Evolutionary conservation across 2,797 vertebrate species (phyloP).

Genomic region (Anguilla anguilla): DNA sequence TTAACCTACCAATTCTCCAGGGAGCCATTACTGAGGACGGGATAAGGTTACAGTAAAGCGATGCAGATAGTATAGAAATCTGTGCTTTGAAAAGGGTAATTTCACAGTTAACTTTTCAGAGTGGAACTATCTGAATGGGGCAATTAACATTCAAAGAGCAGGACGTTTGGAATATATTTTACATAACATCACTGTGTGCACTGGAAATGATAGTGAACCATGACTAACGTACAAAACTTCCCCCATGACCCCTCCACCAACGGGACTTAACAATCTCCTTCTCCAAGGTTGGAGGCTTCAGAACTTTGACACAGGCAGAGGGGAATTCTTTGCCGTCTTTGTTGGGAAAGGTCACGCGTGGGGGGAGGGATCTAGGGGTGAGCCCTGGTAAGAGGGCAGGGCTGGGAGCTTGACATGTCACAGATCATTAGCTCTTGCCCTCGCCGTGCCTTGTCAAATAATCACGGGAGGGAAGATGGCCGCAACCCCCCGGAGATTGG

Average conservation of each 20-base stretch:
- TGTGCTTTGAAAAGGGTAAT: constrained; percentile 29
- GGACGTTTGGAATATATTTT: constrained; percentile 18
- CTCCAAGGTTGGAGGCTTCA: neutral
- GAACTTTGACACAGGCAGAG: constrained; percentile 12
- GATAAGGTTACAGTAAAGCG: constrained; percentile 41
- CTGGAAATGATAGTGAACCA: constrained; percentile 3
- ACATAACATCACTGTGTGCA: constrained; percentile 15
- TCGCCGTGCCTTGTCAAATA: constrained; percentile 11
- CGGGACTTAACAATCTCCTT: neutral
- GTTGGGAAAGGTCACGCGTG: constrained; percentile 8
- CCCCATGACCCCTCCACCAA: neutral
- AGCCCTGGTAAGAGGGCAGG: constrained; percentile 4
- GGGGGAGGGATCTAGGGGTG: neutral
- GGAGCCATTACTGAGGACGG: constrained; percentile 39
- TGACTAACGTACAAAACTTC: neutral
- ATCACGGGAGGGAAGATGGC: neutral
- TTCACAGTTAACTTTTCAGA: constrained; percentile 37
- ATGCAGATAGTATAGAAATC: constrained; percentile 39
- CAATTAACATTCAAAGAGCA: constrained; percentile 47
- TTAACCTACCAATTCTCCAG: constrained; percentile 39
- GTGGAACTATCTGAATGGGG: constrained; percentile 36
- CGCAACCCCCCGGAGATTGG: neutral
- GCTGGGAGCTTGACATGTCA: constrained; percentile 11
- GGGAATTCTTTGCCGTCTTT: neutral
- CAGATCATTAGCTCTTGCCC: constrained; percentile 20